Evolutionary conservation across 2,797 vertebrate genomes (phyloP).

Genomic region (Siniperca obscura): DNA sequence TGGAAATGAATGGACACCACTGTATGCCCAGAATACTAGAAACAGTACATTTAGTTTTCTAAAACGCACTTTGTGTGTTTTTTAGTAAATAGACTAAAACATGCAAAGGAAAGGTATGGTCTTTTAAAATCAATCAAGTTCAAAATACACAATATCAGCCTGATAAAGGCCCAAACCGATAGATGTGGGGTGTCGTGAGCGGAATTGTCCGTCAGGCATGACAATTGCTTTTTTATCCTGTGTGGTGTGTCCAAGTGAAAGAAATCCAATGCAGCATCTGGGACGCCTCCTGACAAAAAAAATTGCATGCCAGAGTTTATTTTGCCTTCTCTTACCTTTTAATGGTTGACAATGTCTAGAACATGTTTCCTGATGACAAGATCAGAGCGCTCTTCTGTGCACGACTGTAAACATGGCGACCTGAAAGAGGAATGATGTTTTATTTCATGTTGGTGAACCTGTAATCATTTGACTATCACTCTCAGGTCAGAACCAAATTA

Average conservation of each 20-base stretch:
- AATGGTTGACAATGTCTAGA: background rate
- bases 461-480: background rate
- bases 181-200: background rate
- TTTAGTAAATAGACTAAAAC: background rate
- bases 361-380: background rate
- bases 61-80: background rate
- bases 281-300: background rate
- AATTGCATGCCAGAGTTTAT: background rate
- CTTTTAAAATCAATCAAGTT: background rate
- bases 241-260: background rate
- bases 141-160: background rate
- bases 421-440: background rate
- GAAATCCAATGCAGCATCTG: no score
- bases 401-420: background rate
- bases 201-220: background rate
- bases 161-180: background rate
- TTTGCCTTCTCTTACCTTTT: background rate
- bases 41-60: background rate
- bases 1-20: background rate
- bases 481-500: background rate
- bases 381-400: background rate
- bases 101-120: background rate
- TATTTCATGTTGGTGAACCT: background rate
- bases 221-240: background rate
- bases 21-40: background rate